Conservation (phyloP, 2,797 vertebrate species). For the Nasua narica region DNA sequence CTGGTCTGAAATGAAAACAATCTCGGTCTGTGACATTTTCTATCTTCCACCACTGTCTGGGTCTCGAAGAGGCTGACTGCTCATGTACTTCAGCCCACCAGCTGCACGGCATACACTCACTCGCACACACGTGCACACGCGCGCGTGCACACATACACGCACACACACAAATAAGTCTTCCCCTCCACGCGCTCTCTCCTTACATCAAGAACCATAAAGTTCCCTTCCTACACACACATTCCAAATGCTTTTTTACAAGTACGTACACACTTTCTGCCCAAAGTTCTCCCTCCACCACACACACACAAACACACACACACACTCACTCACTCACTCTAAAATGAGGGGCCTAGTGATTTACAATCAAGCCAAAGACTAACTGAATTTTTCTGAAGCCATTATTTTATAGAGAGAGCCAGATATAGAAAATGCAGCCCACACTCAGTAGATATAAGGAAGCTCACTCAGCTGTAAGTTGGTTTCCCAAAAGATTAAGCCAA, state of each 20-base stretch:
- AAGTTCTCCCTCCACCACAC: background rate
- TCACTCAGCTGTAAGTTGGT: background rate
- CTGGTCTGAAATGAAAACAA: conserved; percentile 33
- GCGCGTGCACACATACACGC: too few species aligned
- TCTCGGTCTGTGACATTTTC: background rate
- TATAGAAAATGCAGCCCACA: conserved; percentile 23
- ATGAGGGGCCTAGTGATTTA: conserved; percentile 38
- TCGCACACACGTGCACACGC: background rate
- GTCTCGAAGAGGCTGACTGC: background rate
- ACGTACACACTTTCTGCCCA: background rate
- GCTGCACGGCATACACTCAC: too few species aligned
- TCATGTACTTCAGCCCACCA: background rate
- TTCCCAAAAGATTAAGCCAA: background rate
- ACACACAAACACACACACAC: background rate
- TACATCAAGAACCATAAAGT: background rate
- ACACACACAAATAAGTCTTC: background rate
- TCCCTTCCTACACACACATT: background rate
- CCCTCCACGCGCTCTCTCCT: background rate
- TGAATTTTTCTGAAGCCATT: background rate
- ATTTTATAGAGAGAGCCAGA: background rate
- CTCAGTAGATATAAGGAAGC: background rate
- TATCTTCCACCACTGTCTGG: background rate
- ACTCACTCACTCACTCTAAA: background rate
- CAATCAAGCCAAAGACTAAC: conserved; percentile 15
- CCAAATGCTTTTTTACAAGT: background rate